These are phyloP conservation scores for Cheilosia variabilis DNA, from an alignment of 2,888 invertebrate genomes.

Conservation along the genomic window DNA sequence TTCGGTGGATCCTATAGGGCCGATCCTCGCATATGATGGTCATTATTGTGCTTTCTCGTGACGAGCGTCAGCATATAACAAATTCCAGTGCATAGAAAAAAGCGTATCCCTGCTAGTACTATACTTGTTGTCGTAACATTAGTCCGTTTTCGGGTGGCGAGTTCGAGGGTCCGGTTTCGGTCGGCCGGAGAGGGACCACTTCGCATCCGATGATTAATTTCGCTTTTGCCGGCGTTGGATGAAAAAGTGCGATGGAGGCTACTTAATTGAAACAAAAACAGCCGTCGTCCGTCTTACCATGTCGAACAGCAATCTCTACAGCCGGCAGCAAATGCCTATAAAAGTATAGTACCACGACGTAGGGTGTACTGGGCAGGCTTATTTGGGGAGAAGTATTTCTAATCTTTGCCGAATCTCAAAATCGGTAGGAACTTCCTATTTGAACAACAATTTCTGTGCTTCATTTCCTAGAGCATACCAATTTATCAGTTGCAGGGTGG, in stretches of 20 bases:
- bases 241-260: slow-evolving; percentile 4
- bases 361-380: too few species aligned
- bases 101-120: slow-evolving; percentile 7
- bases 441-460: too few species aligned
- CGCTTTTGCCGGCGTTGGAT: background rate
- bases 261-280: slow-evolving; percentile 14
- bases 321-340: too few species aligned
- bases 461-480: too few species aligned
- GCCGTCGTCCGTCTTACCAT: background rate
- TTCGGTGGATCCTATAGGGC: background rate
- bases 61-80: background rate
- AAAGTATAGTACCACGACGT: too few species aligned
- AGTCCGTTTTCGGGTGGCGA: slow-evolving; percentile 10
- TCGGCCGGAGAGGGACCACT: too few species aligned
- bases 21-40: slow-evolving; percentile 6
- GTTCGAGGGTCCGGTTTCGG: background rate
- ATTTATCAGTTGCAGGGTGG: too few species aligned
- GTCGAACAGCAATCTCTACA: too few species aligned
- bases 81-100: background rate
- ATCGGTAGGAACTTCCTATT: too few species aligned
- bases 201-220: background rate
- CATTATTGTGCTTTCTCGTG: slow-evolving; percentile 11
- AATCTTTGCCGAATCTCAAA: too few species aligned
- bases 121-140: slow-evolving; percentile 18
- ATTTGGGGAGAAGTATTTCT: too few species aligned